Base-by-base conservation (phyloP, 2,888 invertebrate species). In the Folsomia manolachei region DNA sequence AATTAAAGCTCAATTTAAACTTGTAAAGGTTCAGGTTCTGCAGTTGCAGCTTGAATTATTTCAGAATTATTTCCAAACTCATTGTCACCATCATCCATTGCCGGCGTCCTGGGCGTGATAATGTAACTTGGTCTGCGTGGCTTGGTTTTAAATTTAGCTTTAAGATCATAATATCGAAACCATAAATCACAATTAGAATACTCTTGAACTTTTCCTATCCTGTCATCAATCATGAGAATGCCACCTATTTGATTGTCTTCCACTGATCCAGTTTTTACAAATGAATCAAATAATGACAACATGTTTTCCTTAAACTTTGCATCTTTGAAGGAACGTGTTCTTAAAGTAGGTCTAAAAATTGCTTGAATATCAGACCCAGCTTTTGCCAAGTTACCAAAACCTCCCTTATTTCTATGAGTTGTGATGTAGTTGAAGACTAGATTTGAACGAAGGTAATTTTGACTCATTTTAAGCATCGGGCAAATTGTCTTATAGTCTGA, bases 241-340 rank as follows among this genome's bases (percentile, higher is more conserved):
- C 23, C 52, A 19, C 51, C 21, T 26, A 18, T 7, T 21, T 39
- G 14, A 7, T 11, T n/a, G 25, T 79, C 69, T n/a, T 79, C 72
- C 66, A 79, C 72, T 61, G 74, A 88, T n/a, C 91, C 93, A 78
- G 90, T 89, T 87, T 90, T 89, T 1, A 93, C 91, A 81, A 88
- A 94, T 81, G 91, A 89, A 83, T 92, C 93, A 84, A 94, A 94
- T 27, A 93, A 84, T 77, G 90, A 89, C 82, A 93, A 92, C 87
- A 94, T 91, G 14, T 92, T 90, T 0, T 90, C 88, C 79, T 91
- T 88, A 82, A 89, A 93, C 21, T 90, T 87, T 60, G 90, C 87
- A 82, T 92, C 91, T 81, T 90, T 90, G 0, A 90, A 88, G 53
- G 89, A 89, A 80, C 88, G 88, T 0, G 90, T 89, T 73, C 90